phyloP scores from a whole-genome alignment of 2,113 vertebrate genomes.

The Odontophorus gujanensis region DNA sequence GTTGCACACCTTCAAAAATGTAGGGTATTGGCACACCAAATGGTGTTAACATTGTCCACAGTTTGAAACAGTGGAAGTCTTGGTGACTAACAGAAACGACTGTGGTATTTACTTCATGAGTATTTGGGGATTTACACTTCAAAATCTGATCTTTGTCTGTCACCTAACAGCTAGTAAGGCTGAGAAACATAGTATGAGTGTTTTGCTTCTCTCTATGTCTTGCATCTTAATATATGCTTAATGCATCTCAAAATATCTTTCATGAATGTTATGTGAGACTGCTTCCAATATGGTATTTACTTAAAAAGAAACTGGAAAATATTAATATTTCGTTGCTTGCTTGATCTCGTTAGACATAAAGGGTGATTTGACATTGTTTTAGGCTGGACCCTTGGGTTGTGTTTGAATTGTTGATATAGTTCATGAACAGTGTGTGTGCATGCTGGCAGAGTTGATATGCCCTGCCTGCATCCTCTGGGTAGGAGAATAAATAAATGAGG shows the following conservation, averaged over 20 bases:
- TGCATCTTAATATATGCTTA: neutral
- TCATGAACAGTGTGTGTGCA: neutral
- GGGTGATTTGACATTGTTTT: conserved; percentile 10
- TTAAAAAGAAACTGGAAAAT: neutral
- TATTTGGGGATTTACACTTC: neutral
- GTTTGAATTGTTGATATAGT: accelerated
- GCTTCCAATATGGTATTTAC: neutral
- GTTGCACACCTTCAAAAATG: neutral
- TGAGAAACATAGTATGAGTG: neutral
- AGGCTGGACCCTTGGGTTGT: neutral
- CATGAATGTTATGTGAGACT: neutral
- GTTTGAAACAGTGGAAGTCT: neutral
- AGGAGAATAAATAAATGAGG: neutral
- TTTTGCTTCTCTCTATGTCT: neutral
- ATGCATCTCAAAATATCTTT: neutral
- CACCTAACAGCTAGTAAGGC: neutral
- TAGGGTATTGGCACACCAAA: neutral
- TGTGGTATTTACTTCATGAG: neutral
- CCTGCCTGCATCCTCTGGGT: neutral
- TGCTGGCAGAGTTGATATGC: neutral
- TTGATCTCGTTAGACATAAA: neutral
- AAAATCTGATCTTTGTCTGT: neutral
- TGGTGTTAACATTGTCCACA: neutral
- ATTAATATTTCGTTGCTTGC: neutral
- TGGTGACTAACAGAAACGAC: neutral